phyloP scores from a whole-genome alignment of 2,113 vertebrate genomes.

The Psammodynastes pulverulentus region DNA sequence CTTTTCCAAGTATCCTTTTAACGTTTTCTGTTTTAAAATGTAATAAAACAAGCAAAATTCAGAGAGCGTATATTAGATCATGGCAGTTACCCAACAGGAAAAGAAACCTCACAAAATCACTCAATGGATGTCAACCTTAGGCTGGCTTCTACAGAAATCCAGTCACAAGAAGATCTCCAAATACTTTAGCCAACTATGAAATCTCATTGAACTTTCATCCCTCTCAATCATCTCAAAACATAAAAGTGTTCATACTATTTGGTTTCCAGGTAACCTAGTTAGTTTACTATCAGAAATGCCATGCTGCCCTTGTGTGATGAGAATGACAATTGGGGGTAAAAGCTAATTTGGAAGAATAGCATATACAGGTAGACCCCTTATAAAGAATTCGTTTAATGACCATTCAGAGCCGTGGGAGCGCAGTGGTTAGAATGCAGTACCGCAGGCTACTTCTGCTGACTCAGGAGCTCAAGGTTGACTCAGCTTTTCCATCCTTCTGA shows the following conservation, averaged over 20 bases:
- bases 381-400: background rate
- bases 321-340: background rate
- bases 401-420: background rate
- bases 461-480: background rate
- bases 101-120: background rate
- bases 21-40: conserved; percentile 70
- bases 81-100: background rate
- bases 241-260: background rate
- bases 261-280: background rate
- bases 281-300: background rate
- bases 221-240: background rate
- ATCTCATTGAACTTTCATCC: no score
- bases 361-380: background rate
- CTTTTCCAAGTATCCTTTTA: conserved; percentile 84
- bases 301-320: background rate
- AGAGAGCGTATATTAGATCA: background rate
- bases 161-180: background rate
- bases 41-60: background rate
- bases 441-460: background rate
- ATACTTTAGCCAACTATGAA: background rate
- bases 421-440: background rate
- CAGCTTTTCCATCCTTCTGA: background rate
- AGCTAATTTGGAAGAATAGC: background rate
- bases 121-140: background rate
- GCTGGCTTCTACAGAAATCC: background rate